phyloP scores from a whole-genome alignment of 92 coral and sea anemone genomes.

The Heliopora coerulea region DNA sequence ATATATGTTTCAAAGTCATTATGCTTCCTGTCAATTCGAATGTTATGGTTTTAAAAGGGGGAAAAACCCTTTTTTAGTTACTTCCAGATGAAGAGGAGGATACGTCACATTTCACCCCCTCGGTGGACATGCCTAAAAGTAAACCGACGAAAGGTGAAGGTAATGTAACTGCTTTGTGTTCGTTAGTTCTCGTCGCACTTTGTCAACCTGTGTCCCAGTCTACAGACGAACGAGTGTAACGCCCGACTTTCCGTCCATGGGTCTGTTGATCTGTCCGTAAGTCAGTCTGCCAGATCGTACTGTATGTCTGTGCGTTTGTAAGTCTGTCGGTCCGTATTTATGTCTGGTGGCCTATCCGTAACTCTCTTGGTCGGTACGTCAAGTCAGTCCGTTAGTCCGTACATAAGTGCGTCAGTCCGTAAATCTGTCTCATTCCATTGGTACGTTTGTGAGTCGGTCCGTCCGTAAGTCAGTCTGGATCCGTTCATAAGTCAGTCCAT shows the following conservation, averaged over 20 bases:
- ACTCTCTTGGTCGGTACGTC: too few species aligned
- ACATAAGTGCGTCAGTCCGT: too few species aligned
- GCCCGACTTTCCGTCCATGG: too few species aligned
- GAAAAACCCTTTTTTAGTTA: conserved; percentile 70
- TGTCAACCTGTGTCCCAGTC: not conserved
- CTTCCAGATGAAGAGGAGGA: conserved; percentile 91
- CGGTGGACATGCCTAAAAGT: conserved; percentile 59
- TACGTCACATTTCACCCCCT: conserved; percentile 64
- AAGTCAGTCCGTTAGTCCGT: too few species aligned
- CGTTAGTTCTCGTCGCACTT: too few species aligned
- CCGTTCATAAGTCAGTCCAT: too few species aligned
- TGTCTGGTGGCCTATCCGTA: not conserved
- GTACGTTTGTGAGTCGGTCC: too few species aligned
- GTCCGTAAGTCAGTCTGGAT: too few species aligned
- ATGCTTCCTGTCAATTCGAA: not conserved
- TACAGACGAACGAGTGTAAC: too few species aligned
- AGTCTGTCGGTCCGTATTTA: not conserved
- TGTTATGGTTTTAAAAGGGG: too few species aligned
- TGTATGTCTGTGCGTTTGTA: not conserved
- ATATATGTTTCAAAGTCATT: not conserved
- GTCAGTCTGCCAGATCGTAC: not conserved
- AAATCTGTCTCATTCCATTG: too few species aligned
- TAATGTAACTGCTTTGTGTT: conserved; percentile 36
- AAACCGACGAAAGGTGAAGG: conserved; percentile 61
- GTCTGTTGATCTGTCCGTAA: not conserved